phyloP scores from a whole-genome alignment of 2,888 invertebrate genomes.

The Malacosoma neustria region DNA sequence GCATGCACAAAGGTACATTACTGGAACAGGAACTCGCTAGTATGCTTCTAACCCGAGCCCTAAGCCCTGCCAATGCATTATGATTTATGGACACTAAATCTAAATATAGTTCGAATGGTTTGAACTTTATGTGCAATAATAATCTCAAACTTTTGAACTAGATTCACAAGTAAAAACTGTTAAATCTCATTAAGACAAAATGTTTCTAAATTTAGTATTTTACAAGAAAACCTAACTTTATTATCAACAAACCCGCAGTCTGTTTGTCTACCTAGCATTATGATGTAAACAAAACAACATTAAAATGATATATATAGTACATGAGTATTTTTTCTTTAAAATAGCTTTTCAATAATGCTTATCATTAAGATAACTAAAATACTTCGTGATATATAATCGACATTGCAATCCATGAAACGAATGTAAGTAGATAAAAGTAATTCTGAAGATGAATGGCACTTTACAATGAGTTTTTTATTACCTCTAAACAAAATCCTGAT shows the following conservation, averaged over 20 bases:
- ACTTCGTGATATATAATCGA: background rate
- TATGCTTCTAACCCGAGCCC: constrained; percentile 25
- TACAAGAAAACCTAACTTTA: no score
- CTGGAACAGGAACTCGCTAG: constrained; percentile 46
- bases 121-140: background rate
- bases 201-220: no score
- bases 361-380: background rate
- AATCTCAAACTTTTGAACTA: background rate
- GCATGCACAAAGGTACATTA: constrained; percentile 53
- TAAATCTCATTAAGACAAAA: no score
- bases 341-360: no score
- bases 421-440: constrained; percentile 18
- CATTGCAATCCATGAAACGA: constrained; percentile 11
- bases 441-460: constrained; percentile 12
- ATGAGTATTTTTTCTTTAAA: no score
- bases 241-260: no score
- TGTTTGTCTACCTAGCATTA: no score
- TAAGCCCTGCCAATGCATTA: constrained; percentile 31
- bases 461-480: background rate
- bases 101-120: constrained; percentile 47
- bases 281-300: no score
- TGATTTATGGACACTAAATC: constrained; percentile 61
- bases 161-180: no score
- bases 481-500: background rate
- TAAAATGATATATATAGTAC: no score